These are phyloP conservation scores for Tetraodon nigroviridis DNA, from an alignment of 2,113 vertebrate species.

Conservation along the genomic window DNA sequence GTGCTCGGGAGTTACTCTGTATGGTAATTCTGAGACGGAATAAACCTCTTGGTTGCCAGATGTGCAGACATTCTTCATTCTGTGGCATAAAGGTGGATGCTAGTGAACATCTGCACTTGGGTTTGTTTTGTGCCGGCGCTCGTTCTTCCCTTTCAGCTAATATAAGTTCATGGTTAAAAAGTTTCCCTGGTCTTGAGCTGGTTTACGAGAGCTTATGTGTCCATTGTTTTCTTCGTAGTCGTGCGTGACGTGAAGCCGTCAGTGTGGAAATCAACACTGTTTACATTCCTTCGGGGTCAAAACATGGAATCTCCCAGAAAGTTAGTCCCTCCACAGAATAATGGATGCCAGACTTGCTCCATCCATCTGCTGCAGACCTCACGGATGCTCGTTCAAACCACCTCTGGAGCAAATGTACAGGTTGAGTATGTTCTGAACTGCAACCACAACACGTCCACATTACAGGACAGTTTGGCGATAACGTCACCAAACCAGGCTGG, in stretches of 20 bases:
- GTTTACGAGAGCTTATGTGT: slow-evolving; percentile 9
- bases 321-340: slow-evolving; percentile 52
- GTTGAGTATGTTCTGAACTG: slow-evolving; percentile 19
- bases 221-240: slow-evolving; percentile 45
- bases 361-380: slow-evolving; percentile 8
- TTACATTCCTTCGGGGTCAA: slow-evolving; percentile 65
- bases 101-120: not conserved
- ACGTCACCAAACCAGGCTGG: too few relatives aligned
- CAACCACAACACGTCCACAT: slow-evolving; percentile 2
- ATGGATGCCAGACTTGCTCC: slow-evolving; percentile 56
- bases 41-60: not conserved
- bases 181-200: slow-evolving; percentile 13
- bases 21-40: not conserved
- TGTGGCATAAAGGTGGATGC: too few relatives aligned
- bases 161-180: slow-evolving; percentile 12
- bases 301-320: slow-evolving; percentile 65
- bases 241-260: slow-evolving; percentile 42
- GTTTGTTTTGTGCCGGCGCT: not conserved
- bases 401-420: not conserved
- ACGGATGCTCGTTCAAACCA: slow-evolving; percentile 19
- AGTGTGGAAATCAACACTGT: slow-evolving; percentile 52
- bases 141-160: not conserved
- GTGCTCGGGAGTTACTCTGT: not conserved
- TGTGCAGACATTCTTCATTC: not conserved
- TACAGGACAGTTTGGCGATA: too few relatives aligned